These are phyloP conservation scores for Silurus glanis DNA, from an alignment of 2,113 vertebrate species.

Conservation along the genomic window DNA sequence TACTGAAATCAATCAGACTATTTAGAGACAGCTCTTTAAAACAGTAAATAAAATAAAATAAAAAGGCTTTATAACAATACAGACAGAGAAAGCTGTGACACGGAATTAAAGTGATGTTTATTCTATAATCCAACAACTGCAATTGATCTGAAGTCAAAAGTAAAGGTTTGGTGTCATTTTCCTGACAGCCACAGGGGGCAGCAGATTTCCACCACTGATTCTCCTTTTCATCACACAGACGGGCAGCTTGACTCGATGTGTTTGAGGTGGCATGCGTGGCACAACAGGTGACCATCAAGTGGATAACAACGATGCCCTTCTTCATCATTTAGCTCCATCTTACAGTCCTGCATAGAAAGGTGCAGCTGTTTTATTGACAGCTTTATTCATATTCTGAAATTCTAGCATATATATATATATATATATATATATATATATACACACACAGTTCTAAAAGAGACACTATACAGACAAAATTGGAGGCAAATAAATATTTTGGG, in stretches of 20 bases:
- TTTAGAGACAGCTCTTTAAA: slow-evolving; percentile 1
- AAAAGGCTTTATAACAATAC: not conserved
- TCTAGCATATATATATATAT: too few relatives aligned
- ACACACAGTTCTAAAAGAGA: too few relatives aligned
- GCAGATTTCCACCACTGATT: slow-evolving; percentile 63
- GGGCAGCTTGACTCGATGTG: slow-evolving; percentile 77
- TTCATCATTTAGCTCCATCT: slow-evolving; percentile 90
- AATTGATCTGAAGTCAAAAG: slow-evolving; percentile 4
- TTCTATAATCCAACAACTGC: slow-evolving; percentile 9
- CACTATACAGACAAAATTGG: too few relatives aligned
- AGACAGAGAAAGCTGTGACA: slow-evolving; percentile 9
- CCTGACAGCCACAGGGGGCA: slow-evolving; percentile 57
- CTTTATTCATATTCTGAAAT: not conserved
- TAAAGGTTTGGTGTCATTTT: slow-evolving; percentile 13
- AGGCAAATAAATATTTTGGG: too few relatives aligned
- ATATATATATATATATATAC: too few relatives aligned
- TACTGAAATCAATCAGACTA: not conserved
- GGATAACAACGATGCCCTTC: slow-evolving; percentile 95
- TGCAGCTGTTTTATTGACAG: not conserved
- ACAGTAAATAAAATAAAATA: slow-evolving; percentile 22
- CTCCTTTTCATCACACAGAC: slow-evolving; percentile 67
- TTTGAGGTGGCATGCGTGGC: slow-evolving; percentile 89
- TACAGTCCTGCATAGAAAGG: slow-evolving; percentile 79
- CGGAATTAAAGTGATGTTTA: not conserved
- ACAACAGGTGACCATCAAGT: slow-evolving; percentile 86